A percentile compares a stretch with the other conserved stretches of the same genome.
Conservation (phyloP, 2,888 invertebrate genomes). For the Chalcis sispes region DNA sequence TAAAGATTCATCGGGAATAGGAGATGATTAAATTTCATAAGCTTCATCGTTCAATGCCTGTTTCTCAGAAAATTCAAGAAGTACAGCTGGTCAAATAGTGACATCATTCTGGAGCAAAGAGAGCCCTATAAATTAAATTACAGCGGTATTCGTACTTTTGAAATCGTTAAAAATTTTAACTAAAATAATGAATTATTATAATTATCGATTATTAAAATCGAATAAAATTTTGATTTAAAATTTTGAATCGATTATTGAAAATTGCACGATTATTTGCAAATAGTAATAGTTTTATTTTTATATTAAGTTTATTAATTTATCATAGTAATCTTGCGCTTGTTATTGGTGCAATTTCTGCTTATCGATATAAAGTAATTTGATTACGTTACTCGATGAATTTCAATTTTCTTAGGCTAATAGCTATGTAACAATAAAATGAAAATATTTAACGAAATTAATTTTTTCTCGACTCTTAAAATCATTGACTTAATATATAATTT, state of each 20-base stretch:
- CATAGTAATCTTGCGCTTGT: not conserved
- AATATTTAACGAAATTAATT: no score
- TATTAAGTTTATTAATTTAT: conserved; percentile 12
- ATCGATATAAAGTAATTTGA: not conserved
- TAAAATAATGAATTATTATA: not conserved
- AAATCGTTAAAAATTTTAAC: conserved; percentile 27
- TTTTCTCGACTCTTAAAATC: no score
- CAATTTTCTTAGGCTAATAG: no score
- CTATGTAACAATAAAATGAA: no score
- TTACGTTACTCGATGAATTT: not conserved
- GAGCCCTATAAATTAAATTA: conserved; percentile 53
- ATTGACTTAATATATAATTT: no score
- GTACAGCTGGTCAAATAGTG: conserved; percentile 43
- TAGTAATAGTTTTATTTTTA: no score
- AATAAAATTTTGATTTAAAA: not conserved
- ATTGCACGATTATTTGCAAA: not conserved
- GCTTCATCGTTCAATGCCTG: conserved; percentile 50
- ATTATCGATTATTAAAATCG: no score
- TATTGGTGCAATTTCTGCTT: not conserved
- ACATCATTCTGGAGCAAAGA: conserved; percentile 53
- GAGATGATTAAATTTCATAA: conserved; percentile 19
- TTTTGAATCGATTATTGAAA: no score
- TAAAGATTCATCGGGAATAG: conserved; percentile 1
- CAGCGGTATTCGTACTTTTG: conserved; percentile 3
- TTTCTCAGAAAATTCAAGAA: conserved; percentile 35